Base-by-base conservation (phyloP, 2,113 vertebrate genomes). In the Engraulis encrasicolus region DNA sequence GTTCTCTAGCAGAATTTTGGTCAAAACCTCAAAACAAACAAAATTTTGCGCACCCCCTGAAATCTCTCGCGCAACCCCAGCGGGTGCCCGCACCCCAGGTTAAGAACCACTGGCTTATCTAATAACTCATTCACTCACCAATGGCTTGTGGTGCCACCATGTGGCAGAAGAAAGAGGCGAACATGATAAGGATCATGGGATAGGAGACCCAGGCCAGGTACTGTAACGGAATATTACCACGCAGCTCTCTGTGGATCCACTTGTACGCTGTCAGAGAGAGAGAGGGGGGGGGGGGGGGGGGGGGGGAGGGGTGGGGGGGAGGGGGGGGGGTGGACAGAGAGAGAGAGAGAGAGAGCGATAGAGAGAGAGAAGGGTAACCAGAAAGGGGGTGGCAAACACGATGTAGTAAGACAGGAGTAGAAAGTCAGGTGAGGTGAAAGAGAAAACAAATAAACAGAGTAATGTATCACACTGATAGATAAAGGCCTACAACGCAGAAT, bases 101-200 rank as follows among this genome's bases (percentile, higher is more conserved):
- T n/a, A n/a, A n/a, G n/a, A n/a, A n/a, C n/a, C n/a, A n/a, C n/a
- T n/a, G n/a, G n/a, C n/a, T n/a, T n/a, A n/a, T n/a, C n/a, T n/a
- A n/a, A n/a, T n/a, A n/a, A n/a, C 40, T 45, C 40, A 9, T 45
- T 1, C 92, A 94, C 97, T 94, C 92, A 99, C 98, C 98, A 50
- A 97, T 96, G 54, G 98, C 97, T 90, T 99, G 97, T 6, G 98
- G 98, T 86, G 98, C 95, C 34, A 99, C 91, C 88, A 99, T 91
- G 81, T 99, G 96, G 93, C 98, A 99, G 91, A 99, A 98, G 82
- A 96, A 84, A 77, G 97, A 97, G 0, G 97, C 96, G 91, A 98
- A 98, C 78, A 98, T 93, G 91, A 98, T 97, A 81, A 99, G 97
- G 17, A 90, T 82, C 5, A 99, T 95, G 0, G 98, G 97, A 89